Evolutionary conservation across 2,797 vertebrate species (phyloP).

Genomic region (Poeciliopsis presidionis): DNA sequence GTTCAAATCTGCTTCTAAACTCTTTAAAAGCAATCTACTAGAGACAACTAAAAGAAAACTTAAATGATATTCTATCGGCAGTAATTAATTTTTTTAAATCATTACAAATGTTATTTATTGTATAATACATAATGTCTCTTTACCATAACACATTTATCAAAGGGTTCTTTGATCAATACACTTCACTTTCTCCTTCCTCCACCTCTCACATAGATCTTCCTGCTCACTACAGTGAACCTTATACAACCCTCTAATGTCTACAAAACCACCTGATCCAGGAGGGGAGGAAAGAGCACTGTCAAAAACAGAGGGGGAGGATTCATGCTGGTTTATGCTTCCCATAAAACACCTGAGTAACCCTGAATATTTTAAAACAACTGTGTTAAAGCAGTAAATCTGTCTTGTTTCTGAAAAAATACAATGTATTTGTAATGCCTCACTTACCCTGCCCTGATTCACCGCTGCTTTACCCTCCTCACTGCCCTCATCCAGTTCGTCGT

Average conservation of each 20-base stretch:
- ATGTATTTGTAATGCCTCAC: conserved; percentile 14
- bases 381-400: neutral
- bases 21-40: conserved; percentile 4
- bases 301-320: conserved; percentile 35
- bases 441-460: conserved; percentile 91
- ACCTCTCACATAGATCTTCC: conserved; percentile 49
- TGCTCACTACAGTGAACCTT: conserved; percentile 58
- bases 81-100: conserved; percentile 28
- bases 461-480: conserved; percentile 94
- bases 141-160: conserved; percentile 44
- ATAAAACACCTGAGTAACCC: conserved; percentile 19
- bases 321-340: conserved; percentile 16
- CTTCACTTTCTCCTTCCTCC: conserved; percentile 47
- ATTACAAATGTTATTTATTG: conserved; percentile 33
- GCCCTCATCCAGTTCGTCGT: conserved; percentile 94
- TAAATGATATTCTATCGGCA: conserved; percentile 14
- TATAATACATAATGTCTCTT: conserved; percentile 43
- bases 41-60: conserved; percentile 14
- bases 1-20: neutral
- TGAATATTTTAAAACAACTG: neutral
- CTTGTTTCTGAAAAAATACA: neutral
- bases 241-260: conserved; percentile 56
- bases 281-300: conserved; percentile 28
- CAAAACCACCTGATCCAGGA: conserved; percentile 32
- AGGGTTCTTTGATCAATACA: conserved; percentile 57